phyloP scores from a whole-genome alignment of 2,797 vertebrate genomes.

The Rhyacichthys aspro region DNA sequence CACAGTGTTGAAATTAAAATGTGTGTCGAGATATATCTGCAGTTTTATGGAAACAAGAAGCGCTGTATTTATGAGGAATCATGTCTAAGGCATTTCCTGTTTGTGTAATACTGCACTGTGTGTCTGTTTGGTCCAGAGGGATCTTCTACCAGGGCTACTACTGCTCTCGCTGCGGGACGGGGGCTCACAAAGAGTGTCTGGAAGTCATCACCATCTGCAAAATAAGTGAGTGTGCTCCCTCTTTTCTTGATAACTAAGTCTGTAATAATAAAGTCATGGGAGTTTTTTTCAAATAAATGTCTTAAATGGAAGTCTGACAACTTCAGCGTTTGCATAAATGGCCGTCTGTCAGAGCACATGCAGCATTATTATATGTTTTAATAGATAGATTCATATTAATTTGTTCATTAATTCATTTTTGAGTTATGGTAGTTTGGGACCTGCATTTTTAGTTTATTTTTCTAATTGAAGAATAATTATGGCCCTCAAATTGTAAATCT shows the following conservation, averaged over 20 bases:
- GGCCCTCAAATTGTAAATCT: no score
- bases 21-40: background rate
- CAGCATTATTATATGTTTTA: background rate
- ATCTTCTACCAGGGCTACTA: slow-evolving; percentile 98
- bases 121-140: slow-evolving; percentile 79
- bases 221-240: slow-evolving; percentile 85
- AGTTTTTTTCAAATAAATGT: no score
- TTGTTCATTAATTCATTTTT: no score
- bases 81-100: slow-evolving; percentile 64
- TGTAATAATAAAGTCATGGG: no score
- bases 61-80: no score
- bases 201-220: slow-evolving; percentile 95
- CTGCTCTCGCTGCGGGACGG: slow-evolving; percentile 91
- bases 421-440: no score
- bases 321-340: no score
- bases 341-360: no score
- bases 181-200: slow-evolving; percentile 97
- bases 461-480: no score
- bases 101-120: slow-evolving; percentile 28
- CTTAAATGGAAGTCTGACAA: no score
- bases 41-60: slow-evolving; percentile 30
- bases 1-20: slow-evolving; percentile 28
- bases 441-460: no score
- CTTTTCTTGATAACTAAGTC: background rate
- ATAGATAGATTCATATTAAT: no score